phyloP scores from a whole-genome alignment of 2,888 invertebrate genomes.

The Drosophila barbarae region DNA sequence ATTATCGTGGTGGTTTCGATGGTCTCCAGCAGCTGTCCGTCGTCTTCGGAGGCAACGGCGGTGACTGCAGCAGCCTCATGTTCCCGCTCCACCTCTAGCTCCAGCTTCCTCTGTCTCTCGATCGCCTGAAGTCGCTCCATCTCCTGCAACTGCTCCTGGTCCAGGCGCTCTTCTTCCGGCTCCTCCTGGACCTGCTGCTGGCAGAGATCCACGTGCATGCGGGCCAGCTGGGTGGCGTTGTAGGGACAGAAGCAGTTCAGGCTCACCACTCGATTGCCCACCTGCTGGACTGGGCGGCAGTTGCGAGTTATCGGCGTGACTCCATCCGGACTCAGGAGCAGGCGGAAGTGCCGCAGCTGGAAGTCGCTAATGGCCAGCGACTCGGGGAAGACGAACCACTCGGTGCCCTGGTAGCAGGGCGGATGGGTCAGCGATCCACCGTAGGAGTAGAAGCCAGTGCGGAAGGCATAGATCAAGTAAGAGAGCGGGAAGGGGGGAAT shows the following conservation, averaged over 20 bases:
- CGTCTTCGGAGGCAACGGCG: constrained; percentile 48
- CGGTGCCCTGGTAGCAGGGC: constrained; percentile 82
- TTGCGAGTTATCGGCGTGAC: constrained; percentile 74
- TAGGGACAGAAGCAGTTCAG: constrained; percentile 75
- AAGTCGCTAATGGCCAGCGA: constrained; percentile 81
- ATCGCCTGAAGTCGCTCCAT: constrained; percentile 19
- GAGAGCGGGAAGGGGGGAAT: constrained; percentile 82
- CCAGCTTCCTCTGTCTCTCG: neutral
- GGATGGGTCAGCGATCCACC: constrained; percentile 82
- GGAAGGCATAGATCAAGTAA: constrained; percentile 81
- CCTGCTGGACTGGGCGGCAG: constrained; percentile 77
- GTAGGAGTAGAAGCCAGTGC: constrained; percentile 82
- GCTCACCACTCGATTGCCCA: constrained; percentile 70
- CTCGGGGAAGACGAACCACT: constrained; percentile 83
- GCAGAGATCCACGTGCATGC: constrained; percentile 40
- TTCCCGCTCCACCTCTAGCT: constrained; percentile 8
- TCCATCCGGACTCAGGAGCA: constrained; percentile 71
- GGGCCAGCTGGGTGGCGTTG: constrained; percentile 52
- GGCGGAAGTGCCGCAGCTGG: constrained; percentile 79
- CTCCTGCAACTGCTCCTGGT: constrained; percentile 22
- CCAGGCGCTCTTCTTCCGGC: constrained; percentile 38
- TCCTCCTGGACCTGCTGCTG: constrained; percentile 46
- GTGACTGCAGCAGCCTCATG: neutral
- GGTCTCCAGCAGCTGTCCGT: constrained; percentile 61
- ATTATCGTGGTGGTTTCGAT: constrained; percentile 64